phyloP scores from a whole-genome alignment of 1,140 invertebrate species.

The Papilio glaucus region DNA sequence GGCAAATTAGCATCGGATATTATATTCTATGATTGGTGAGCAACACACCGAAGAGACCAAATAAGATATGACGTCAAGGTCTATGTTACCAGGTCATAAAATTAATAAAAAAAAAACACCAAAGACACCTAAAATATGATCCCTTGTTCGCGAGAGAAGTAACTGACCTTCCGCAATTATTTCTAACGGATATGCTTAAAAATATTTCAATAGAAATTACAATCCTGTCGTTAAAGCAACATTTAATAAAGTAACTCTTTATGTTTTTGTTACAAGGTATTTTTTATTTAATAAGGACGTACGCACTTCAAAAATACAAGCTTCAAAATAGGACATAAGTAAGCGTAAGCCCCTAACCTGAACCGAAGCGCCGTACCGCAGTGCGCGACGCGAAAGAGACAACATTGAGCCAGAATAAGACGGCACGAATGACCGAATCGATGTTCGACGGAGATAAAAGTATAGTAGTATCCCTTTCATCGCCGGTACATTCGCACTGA shows the following conservation, averaged over 20 bases:
- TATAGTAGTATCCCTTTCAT: slow-evolving; percentile 52
- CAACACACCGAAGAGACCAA: no score
- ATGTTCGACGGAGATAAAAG: slow-evolving; percentile 58
- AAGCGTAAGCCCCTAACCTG: slow-evolving; percentile 46
- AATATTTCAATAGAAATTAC: background rate
- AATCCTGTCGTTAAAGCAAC: background rate
- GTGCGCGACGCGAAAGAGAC: slow-evolving; percentile 58
- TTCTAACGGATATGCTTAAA: background rate
- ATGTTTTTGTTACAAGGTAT: background rate
- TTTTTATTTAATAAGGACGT: slow-evolving; percentile 13
- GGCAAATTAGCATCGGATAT: no score
- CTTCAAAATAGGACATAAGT: slow-evolving; percentile 72
- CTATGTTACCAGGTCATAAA: no score
- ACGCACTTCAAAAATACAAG: slow-evolving; percentile 46
- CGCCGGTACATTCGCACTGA: slow-evolving; percentile 64
- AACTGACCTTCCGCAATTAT: slow-evolving; percentile 6
- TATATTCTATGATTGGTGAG: no score
- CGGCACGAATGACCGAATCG: slow-evolving; percentile 66
- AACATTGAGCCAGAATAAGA: slow-evolving; percentile 55
- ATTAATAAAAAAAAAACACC: background rate
- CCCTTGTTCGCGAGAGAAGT: background rate
- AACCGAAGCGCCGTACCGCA: slow-evolving; percentile 71
- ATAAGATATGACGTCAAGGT: no score
- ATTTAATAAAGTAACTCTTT: background rate
- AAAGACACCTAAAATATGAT: background rate